Base-by-base conservation (phyloP, 1,140 invertebrate genomes). In the Heliconius hermathena region DNA sequence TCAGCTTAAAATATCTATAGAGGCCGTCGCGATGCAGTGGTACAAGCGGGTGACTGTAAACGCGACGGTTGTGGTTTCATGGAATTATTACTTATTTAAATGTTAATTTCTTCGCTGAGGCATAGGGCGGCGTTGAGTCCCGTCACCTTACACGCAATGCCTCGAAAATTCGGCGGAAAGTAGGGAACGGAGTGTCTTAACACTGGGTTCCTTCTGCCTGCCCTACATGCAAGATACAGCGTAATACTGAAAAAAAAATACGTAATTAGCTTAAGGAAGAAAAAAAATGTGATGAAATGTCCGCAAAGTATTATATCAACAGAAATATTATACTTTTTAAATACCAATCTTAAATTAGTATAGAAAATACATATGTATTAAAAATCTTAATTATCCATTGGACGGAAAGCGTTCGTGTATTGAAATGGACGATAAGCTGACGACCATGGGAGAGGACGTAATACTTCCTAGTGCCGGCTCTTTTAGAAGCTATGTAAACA, bases 401-500 rank as follows among this genome's bases (percentile, higher is more conserved):
- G 78, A 54, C 72, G 76, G 76, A 57, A 78, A 78, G 73, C 52
- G 78, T 54, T 79, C 74, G 49, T 73, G 60, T 76, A 73, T 78
- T 26, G 80, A 78, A 77, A 66, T 66, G 26, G 60, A 74, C n/a
- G 82, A 81, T 81, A 83, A 79, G 82, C 78, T 54, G 73, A 54
- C 77, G 82, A 46, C 82, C 82, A 74, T 83, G 82, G 54, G 33
- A 73, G 76, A 81, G 82, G 80, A 70, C 75, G 46, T 73, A 60
- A 71, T 46, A 83, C 78, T 85, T 85, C 84, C 84, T 77, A 83
- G 76, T 83, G 26, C 13, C 60, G 60, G 26, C 60, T 66, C 60
- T 26, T 66, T 66, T 66, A 66, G 26, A 66, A 29, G 29, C 60
- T n/a, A 66, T 4, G 22, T 29, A 66, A 66, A 29, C 60, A 9